Percentiles rank a stretch among this genome's conserved stretches.
Conservation (phyloP, 64 coral and sea anemone genomes). For the Catalaphyllia jardinei region DNA sequence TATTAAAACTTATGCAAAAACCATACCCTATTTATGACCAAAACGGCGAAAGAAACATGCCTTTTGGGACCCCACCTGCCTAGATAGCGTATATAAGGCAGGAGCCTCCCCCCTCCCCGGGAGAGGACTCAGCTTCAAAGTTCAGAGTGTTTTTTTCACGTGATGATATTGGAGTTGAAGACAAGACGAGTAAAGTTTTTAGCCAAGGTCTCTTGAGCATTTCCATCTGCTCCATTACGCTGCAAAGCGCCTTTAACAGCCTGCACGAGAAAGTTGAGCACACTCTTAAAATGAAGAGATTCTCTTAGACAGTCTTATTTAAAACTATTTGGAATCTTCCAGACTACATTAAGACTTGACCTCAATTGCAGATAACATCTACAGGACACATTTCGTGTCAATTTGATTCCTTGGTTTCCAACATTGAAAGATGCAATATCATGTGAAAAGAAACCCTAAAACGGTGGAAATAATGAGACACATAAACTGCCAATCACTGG, state of each 20-base stretch:
- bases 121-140: neutral
- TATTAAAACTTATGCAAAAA: too few species aligned
- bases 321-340: neutral
- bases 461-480: neutral
- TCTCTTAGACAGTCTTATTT: neutral
- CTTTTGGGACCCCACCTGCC: too few species aligned
- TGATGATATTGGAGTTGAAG: conserved; percentile 6
- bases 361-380: neutral
- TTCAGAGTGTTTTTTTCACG: conserved; percentile 6
- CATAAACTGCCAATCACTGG: neutral
- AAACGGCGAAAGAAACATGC: too few species aligned
- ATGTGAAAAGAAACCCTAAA: neutral
- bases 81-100: too few species aligned
- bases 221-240: neutral
- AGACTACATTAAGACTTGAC: neutral
- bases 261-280: neutral
- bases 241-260: neutral
- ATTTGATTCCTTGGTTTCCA: neutral
- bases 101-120: too few species aligned
- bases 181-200: neutral
- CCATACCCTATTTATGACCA: too few species aligned
- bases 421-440: conserved; percentile 12
- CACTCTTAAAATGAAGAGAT: neutral
- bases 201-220: conserved; percentile 1
- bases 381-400: neutral